Percentiles rank a stretch among this genome's conserved stretches.
These are phyloP conservation scores for Harpegnathos saltator DNA, from an alignment of 1,140 invertebrate genomes.

Conservation along the genomic window DNA sequence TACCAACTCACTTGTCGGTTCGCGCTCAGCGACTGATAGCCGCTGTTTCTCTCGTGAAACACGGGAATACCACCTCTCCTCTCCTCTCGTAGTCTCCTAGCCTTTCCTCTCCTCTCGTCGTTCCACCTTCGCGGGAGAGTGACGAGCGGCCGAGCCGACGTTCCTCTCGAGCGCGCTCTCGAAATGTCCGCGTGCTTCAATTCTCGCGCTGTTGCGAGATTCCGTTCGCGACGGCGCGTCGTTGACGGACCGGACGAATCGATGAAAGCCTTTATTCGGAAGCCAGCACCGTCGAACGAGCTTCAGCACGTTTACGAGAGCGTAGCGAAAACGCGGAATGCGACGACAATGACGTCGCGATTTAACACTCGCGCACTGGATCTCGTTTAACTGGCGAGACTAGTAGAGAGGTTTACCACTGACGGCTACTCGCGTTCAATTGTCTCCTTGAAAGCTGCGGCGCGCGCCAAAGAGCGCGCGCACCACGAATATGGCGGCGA, in stretches of 20 bases:
- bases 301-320: not conserved
- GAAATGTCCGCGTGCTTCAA: not conserved
- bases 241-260: not conserved
- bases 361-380: not conserved
- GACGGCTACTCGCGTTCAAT: conserved; percentile 60
- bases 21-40: conserved; percentile 59
- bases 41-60: conserved; percentile 31
- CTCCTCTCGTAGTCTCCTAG: too few species aligned
- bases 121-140: conserved; percentile 22
- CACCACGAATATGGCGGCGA: too few species aligned
- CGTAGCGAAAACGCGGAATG: too few species aligned
- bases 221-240: not conserved
- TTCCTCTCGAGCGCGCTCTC: conserved; percentile 11
- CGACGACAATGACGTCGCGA: not conserved
- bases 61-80: not conserved
- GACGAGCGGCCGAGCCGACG: not conserved
- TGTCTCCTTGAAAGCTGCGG: conserved; percentile 64
- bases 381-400: conserved; percentile 45
- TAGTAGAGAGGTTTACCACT: conserved; percentile 42
- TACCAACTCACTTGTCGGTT: conserved; percentile 37
- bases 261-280: too few species aligned
- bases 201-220: not conserved
- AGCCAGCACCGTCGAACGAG: too few species aligned
- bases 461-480: conserved; percentile 66
- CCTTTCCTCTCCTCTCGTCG: conserved; percentile 17